These are phyloP conservation scores for Drosophila subobscura DNA, from an alignment of 1,140 invertebrate species.

Conservation along the genomic window DNA sequence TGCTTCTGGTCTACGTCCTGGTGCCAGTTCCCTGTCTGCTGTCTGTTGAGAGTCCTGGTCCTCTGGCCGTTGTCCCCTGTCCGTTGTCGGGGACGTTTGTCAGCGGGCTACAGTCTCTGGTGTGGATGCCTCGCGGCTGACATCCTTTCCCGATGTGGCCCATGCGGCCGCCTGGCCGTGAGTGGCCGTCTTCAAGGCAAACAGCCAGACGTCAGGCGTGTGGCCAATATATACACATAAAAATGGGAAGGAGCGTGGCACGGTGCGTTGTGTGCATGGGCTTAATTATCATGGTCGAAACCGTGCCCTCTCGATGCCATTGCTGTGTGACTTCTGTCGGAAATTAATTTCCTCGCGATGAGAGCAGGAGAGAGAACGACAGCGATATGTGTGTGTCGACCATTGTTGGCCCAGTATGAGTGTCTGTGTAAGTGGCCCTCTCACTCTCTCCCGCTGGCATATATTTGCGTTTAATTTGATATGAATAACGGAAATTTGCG, in stretches of 20 bases:
- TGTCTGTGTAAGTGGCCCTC: slow-evolving; percentile 28
- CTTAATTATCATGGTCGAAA: slow-evolving; percentile 70
- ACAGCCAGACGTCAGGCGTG: slow-evolving; percentile 33
- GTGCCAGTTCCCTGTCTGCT: slow-evolving; percentile 8
- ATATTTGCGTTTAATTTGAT: slow-evolving; percentile 77
- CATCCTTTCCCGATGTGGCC: slow-evolving; percentile 61
- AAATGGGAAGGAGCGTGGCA: slow-evolving; percentile 9
- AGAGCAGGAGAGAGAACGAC: slow-evolving; percentile 3
- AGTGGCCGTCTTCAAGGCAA: slow-evolving; percentile 70
- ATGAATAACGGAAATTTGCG: slow-evolving; percentile 80
- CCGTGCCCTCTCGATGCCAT: slow-evolving; percentile 59
- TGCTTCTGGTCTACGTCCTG: slow-evolving; percentile 15
- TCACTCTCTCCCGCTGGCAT: slow-evolving; percentile 22
- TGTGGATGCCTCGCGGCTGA: slow-evolving; percentile 42
- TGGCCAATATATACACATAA: slow-evolving; percentile 32
- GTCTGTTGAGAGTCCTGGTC: slow-evolving; percentile 9
- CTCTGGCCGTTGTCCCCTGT: slow-evolving; percentile 1
- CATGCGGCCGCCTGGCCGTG: slow-evolving; percentile 4
- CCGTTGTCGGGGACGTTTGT: slow-evolving; percentile 24
- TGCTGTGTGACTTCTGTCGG: slow-evolving; percentile 79
- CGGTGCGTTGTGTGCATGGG: slow-evolving; percentile 32
- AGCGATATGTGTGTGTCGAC: slow-evolving; percentile 35
- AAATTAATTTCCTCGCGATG: slow-evolving; percentile 76
- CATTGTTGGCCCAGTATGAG: slow-evolving; percentile 42
- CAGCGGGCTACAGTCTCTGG: slow-evolving; percentile 38